Evolutionary conservation across 2,113 vertebrate genomes (phyloP), one percentile per base, ranked within the genome.

Genomic region (Patagioenas fasciata): DNA sequence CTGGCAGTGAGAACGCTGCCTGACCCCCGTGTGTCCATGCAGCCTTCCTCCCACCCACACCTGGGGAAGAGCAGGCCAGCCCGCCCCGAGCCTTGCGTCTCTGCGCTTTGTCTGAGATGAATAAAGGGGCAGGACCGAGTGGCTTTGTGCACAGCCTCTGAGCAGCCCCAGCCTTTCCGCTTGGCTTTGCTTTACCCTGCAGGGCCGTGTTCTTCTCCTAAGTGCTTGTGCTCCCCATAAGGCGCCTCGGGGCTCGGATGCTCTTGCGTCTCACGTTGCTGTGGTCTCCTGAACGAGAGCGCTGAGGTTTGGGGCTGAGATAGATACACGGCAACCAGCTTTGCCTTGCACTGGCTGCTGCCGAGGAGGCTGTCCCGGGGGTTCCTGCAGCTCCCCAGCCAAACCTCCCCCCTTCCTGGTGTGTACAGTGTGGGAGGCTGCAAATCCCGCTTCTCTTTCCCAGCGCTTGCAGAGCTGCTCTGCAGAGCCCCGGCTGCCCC

Each of bases 211-310:
- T 85, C 66, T 51, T 79, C 56, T 1, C 25, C 0, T 12, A 50
- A 77, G 42, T 0, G 13, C n/a, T 5, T 36, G 80, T 64, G 54
- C 62, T 60, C 18, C 73, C 70, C 19, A 10, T 2, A 6, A 69
- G 60, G 40, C 17, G 69, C 86, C 82, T 48, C 8, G 16, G 78
- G 88, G 69, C 77, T 78, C 13, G 24, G 25, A 23, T 26, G 50
- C 53, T 80, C 9, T 69, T 40, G 1, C 1, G 0, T 9, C 54
- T 84, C 4, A 0, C 3, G 64, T 32, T 6, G 20, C 64, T 25
- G 29, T 34, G 65, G 12, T 36, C 57, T 34, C 28, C n/a, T 42
- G 23, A 51, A 51, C 1, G 18, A 6, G 11, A 61, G 54, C 54
- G 26, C 47, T 0, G 44, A 53, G 23, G 26, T 12, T 29, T 0